A percentile compares a stretch with the other conserved stretches of the same genome.
Evolutionary conservation across 2,113 vertebrate species (phyloP).

Genomic region (Alligator sinensis): DNA sequence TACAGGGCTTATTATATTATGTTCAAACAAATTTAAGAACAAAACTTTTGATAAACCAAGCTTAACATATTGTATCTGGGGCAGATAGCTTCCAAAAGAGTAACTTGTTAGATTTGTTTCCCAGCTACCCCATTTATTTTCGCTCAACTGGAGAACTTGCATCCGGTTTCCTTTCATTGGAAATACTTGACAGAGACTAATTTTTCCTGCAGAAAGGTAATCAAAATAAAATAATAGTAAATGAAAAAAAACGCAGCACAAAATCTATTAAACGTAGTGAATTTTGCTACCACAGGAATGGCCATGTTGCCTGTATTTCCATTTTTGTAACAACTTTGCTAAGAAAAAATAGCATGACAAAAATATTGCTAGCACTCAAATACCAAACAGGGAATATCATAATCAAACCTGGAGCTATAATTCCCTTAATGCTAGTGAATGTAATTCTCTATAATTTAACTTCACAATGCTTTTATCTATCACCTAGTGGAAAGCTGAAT

Average conservation of each 20-base stretch:
- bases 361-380: background rate
- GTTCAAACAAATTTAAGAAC: constrained; percentile 1
- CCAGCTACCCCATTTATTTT: background rate
- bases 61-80: background rate
- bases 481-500: background rate
- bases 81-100: background rate
- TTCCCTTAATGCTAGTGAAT: background rate
- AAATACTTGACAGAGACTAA: background rate
- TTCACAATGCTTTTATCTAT: background rate
- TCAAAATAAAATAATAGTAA: background rate
- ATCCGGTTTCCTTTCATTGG: background rate
- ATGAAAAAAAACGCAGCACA: background rate
- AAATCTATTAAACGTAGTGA: background rate
- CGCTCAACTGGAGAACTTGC: background rate
- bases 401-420: background rate
- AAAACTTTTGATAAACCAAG: background rate
- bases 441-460: background rate
- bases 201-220: background rate
- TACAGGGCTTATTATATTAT: background rate
- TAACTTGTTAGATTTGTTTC: background rate
- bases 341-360: background rate
- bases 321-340: background rate
- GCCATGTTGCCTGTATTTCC: background rate
- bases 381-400: background rate
- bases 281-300: background rate